Evolutionary conservation across 2,888 invertebrate genomes (phyloP).

Genomic region (Drosophila prostipennis): DNA sequence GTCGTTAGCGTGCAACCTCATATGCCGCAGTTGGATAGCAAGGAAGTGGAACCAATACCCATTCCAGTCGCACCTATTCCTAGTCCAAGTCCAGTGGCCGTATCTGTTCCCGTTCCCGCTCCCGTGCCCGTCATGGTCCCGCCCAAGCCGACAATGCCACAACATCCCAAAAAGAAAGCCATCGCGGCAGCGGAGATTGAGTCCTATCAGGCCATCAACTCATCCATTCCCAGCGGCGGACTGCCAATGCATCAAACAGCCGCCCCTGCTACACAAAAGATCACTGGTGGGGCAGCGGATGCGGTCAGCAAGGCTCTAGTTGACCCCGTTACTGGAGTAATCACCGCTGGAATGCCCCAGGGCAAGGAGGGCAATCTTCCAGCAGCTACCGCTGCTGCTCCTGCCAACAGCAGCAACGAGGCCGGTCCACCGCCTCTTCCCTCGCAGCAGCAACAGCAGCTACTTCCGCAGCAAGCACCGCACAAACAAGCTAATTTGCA

Average conservation of each 20-base stretch:
- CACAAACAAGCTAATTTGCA: slow-evolving; percentile 46
- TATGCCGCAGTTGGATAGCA: slow-evolving; percentile 38
- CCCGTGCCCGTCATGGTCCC: slow-evolving; percentile 31
- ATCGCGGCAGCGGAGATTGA: slow-evolving; percentile 82
- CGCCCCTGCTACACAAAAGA: slow-evolving; percentile 75
- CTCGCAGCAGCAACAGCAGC: slow-evolving; percentile 41
- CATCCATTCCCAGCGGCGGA: slow-evolving; percentile 67
- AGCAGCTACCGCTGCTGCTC: slow-evolving; percentile 74
- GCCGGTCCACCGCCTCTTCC: slow-evolving; percentile 8
- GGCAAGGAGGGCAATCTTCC: slow-evolving; percentile 86
- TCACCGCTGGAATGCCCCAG: slow-evolving; percentile 88
- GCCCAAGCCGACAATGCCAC: slow-evolving; percentile 70
- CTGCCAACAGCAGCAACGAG: slow-evolving; percentile 58
- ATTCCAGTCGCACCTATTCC: slow-evolving; percentile 3
- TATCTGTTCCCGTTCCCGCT: slow-evolving; percentile 4
- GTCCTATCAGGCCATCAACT: slow-evolving; percentile 75
- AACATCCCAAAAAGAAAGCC: slow-evolving; percentile 82
- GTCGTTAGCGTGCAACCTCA: slow-evolving; percentile 22
- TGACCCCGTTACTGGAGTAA: slow-evolving; percentile 90
- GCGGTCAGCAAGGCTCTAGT: slow-evolving; percentile 86
- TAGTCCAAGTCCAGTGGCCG: slow-evolving; percentile 1
- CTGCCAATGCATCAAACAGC: slow-evolving; percentile 78
- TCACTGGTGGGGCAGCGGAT: slow-evolving; percentile 84
- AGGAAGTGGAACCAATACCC: slow-evolving; percentile 13
- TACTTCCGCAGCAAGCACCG: slow-evolving; percentile 51